A percentile compares a stretch with the other conserved stretches of the same genome.
Conservation (phyloP, 1,140 invertebrate genomes). For the Holotrichia oblita region DNA sequence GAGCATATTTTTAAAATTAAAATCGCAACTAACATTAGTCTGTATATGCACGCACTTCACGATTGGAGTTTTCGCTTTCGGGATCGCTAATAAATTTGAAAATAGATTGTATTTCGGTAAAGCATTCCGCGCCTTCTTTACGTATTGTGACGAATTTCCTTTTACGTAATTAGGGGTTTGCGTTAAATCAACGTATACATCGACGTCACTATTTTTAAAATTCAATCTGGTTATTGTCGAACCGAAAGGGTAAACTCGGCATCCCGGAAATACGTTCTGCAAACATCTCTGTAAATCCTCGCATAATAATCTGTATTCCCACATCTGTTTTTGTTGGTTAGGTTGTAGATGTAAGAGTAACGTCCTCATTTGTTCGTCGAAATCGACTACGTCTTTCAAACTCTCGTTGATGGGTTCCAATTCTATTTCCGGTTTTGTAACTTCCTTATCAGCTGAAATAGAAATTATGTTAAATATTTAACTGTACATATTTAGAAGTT, state of each 20-base stretch:
- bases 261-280: conserved; percentile 57
- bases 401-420: conserved; percentile 40
- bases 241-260: conserved; percentile 69
- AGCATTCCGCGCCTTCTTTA: conserved; percentile 59
- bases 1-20: conserved; percentile 75
- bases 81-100: conserved; percentile 68
- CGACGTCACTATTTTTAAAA: conserved; percentile 72
- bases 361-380: conserved; percentile 62
- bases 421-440: background rate
- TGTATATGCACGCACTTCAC: conserved; percentile 71
- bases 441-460: background rate
- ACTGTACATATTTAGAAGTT: too few relatives aligned
- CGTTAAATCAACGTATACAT: conserved; percentile 66
- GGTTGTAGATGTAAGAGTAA: conserved; percentile 63
- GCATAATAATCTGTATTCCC: conserved; percentile 57
- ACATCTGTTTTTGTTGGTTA: conserved; percentile 59
- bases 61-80: conserved; percentile 75
- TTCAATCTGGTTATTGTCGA: conserved; percentile 73
- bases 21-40: conserved; percentile 69
- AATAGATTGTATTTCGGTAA: conserved; percentile 64
- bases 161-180: conserved; percentile 29
- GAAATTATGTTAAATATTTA: too few relatives aligned
- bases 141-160: conserved; percentile 24
- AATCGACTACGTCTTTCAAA: conserved; percentile 44
- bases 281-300: conserved; percentile 59